Evolutionary conservation across 2,888 invertebrate genomes (phyloP).

Genomic region (Apoda limacodes): DNA sequence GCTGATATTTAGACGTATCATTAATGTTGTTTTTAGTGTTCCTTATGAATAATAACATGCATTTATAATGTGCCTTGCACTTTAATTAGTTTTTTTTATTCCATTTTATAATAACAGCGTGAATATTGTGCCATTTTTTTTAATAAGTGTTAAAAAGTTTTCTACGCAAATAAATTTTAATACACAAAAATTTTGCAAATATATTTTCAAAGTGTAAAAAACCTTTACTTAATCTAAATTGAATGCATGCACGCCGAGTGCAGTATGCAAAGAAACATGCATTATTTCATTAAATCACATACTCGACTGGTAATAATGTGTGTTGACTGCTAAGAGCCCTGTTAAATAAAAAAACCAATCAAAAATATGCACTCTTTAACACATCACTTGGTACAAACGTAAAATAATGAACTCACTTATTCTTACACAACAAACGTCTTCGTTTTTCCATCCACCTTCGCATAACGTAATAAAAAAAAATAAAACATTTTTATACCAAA

Average conservation of each 20-base stretch:
- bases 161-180: no score
- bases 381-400: constrained; percentile 51
- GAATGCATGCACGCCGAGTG: constrained; percentile 63
- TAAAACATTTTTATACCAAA: constrained; percentile 54
- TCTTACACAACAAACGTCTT: constrained; percentile 64
- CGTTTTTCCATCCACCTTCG: constrained; percentile 69
- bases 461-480: constrained; percentile 56
- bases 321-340: constrained; percentile 71
- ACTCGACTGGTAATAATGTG: constrained; percentile 71
- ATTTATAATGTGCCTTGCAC: constrained; percentile 40
- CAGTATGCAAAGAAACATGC: constrained; percentile 60
- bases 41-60: constrained; percentile 52
- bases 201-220: no score
- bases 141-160: no score
- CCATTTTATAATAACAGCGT: no score
- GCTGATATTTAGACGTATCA: no score
- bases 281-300: constrained; percentile 64
- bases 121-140: no score
- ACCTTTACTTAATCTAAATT: no score
- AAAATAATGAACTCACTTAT: constrained; percentile 66
- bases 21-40: no score
- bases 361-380: constrained; percentile 59
- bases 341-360: constrained; percentile 65
- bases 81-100: no score
- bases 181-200: no score